Base-by-base conservation (phyloP, 2,888 invertebrate species). In the Drosophila pullipes region DNA sequence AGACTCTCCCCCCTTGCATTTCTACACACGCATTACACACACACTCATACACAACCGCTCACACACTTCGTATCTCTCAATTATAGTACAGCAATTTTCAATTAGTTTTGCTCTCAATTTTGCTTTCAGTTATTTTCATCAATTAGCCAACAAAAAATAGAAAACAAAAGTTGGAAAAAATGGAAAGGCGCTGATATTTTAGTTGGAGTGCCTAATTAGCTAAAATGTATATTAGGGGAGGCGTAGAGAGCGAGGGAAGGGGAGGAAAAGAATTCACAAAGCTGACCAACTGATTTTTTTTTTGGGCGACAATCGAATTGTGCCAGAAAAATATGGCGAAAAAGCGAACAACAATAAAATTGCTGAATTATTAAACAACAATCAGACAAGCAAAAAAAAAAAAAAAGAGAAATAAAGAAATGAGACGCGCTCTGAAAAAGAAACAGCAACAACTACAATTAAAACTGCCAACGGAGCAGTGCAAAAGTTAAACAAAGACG, bases 101-200 rank as follows among this genome's bases (percentile, higher is more conserved):
- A 90, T 86, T 86, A 76, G 90, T 77, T 81, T 76, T 81, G 83
- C 89, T 86, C 85, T 85, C 85, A 74, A 82, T 88, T 89, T 72
- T 74, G 67, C 69, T 87, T 87, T 74, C 74, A 72, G 78, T 75
- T 73, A 68, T 71, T 75, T 67, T 37, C 52, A 71, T 76, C 74
- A 88, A 86, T 90, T 85, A 90, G 69, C 75, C 6, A 58, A 69
- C 64, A 37, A 39, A 67, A 81, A 52, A 65, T 62, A 64, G 65
- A 85, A 89, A 85, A 81, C 83, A 83, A 88, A 88, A 83, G 85
- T 78, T 55, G 33, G 63, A 65, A 47, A 50, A 55, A 79, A 78
- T 67, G 55, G 84, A 89, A 85, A 83, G 85, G 88, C 65, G 53
- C 54, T n/a, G 70, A 71, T 52, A 6, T 81, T 47, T 67, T 64